Conservation (phyloP, 2,797 vertebrate genomes). For the Gallirallus australis region DNA sequence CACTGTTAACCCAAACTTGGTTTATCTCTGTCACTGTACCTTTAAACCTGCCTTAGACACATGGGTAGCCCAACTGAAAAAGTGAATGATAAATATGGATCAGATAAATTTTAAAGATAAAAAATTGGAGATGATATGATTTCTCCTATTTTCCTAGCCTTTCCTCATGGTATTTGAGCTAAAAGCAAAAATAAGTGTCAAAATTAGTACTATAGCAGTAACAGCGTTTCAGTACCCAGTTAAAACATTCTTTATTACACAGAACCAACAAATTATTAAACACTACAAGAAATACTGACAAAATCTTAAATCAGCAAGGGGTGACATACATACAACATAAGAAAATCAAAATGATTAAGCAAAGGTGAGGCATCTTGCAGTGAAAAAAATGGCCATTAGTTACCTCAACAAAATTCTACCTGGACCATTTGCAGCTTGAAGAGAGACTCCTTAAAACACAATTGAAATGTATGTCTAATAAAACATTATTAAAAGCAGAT, state of each 20-base stretch:
- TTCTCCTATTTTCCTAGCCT: neutral
- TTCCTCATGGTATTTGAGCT: neutral
- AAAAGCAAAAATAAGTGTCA: neutral
- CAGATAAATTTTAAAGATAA: neutral
- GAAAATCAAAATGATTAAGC: constrained; percentile 25
- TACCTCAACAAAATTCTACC: neutral
- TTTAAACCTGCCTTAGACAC: neutral
- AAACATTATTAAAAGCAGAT: constrained; percentile 44
- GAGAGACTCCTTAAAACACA: neutral
- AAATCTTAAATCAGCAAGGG: constrained; percentile 50
- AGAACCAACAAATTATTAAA: constrained; percentile 48
- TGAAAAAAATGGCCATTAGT: neutral
- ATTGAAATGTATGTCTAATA: constrained; percentile 34
- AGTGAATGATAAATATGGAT: neutral
- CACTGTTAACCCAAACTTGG: neutral
- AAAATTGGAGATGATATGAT: neutral
- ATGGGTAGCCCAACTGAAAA: neutral
- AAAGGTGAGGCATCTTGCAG: neutral
- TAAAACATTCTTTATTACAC: neutral
- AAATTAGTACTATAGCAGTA: neutral
- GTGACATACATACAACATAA: neutral
- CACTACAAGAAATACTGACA: constrained; percentile 25
- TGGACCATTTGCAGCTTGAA: neutral
- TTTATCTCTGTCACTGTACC: neutral
- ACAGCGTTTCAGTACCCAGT: neutral